These are phyloP conservation scores for Phyllostomus hastatus DNA, from an alignment of 2,113 vertebrate genomes.

Conservation along the genomic window DNA sequence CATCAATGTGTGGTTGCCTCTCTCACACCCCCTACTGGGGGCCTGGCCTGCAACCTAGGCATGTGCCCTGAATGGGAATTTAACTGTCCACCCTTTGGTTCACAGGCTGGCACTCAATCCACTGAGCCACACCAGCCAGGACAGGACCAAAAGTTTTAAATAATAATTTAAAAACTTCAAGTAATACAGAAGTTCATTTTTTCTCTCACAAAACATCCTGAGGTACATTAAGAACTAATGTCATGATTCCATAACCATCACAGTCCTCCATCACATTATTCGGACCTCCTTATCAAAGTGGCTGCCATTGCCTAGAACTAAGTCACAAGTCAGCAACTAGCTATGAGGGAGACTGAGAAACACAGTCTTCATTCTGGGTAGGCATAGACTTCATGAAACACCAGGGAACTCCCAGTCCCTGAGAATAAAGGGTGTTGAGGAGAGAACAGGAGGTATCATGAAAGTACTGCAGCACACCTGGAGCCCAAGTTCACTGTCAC, in stretches of 20 bases:
- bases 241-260: not conserved
- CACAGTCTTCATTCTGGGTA: not conserved
- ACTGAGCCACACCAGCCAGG: no score
- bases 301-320: not conserved
- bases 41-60: no score
- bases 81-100: no score
- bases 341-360: not conserved
- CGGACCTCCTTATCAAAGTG: not conserved
- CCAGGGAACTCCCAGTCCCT: not conserved
- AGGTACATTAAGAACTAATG: not conserved
- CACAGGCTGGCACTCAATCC: no score
- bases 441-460: not conserved
- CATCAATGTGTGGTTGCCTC: no score
- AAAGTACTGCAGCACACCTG: not conserved
- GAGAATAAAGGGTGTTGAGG: not conserved
- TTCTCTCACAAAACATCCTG: not conserved
- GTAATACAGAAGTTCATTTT: not conserved
- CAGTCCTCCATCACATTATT: not conserved
- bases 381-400: not conserved
- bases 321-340: not conserved
- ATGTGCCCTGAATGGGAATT: no score
- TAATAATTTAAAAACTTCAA: not conserved
- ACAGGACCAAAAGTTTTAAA: not conserved
- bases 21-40: no score
- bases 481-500: not conserved